These are phyloP conservation scores for Marisa cornuarietis DNA, from an alignment of 1,140 invertebrate genomes.

Conservation along the genomic window DNA sequence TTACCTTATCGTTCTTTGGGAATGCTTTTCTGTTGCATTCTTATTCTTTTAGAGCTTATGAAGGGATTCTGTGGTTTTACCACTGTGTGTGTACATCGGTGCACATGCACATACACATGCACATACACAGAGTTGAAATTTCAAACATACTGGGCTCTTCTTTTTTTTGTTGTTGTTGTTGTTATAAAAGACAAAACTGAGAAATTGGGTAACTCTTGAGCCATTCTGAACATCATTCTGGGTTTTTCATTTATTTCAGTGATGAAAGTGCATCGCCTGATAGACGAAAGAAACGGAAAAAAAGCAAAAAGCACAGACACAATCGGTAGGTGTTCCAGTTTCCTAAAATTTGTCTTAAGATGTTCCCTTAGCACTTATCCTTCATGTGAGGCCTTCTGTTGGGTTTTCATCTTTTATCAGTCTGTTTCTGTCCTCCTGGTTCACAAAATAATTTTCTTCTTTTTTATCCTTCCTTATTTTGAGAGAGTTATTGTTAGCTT, in stretches of 20 bases:
- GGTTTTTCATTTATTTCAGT: neutral
- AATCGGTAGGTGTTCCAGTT: conserved; percentile 52
- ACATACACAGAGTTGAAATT: no score
- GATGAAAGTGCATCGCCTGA: conserved; percentile 53
- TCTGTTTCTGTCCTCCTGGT: conserved; percentile 1
- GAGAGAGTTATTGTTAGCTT: conserved; percentile 8
- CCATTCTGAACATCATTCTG: no score
- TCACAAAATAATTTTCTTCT: neutral
- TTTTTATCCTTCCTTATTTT: conserved; percentile 6
- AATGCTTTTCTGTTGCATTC: no score
- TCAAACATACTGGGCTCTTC: no score
- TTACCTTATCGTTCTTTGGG: no score
- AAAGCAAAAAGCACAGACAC: conserved; percentile 59
- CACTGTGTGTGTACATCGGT: no score
- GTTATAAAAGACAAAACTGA: no score
- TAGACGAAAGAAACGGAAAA: conserved; percentile 62
- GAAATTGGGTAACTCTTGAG: no score
- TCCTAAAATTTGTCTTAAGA: neutral
- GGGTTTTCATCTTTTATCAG: neutral
- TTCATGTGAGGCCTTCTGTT: conserved; percentile 1
- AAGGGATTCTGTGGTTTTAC: no score
- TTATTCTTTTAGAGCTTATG: no score
- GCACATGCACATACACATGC: no score
- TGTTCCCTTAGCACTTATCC: neutral
- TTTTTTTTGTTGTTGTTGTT: no score